Evolutionary conservation across 2,888 invertebrate species (phyloP).

Genomic region (Myathropa florea): DNA sequence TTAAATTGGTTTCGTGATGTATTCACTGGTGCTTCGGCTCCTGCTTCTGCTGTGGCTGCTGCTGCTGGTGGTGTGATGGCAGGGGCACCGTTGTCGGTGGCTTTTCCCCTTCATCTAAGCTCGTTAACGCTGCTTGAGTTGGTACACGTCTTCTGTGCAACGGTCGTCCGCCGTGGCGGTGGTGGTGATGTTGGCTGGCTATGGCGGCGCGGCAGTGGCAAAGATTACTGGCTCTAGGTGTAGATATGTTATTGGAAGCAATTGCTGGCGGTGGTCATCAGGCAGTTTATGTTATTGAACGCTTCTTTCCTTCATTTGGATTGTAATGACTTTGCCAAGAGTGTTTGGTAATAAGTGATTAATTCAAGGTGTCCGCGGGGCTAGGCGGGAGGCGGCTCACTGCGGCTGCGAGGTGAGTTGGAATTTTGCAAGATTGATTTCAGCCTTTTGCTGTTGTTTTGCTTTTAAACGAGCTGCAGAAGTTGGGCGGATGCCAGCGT

Average conservation of each 20-base stretch:
- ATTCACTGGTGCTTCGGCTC: conserved; percentile 6
- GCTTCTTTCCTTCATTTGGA: conserved; percentile 7
- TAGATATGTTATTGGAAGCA: conserved; percentile 55
- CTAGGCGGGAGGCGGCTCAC: neutral
- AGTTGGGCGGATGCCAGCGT: conserved; percentile 21
- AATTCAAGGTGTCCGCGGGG: conserved; percentile 38
- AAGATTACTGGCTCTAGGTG: conserved; percentile 58
- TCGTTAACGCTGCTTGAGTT: conserved; percentile 54
- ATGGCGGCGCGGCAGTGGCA: neutral
- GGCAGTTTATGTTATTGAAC: conserved; percentile 50
- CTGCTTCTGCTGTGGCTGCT: neutral
- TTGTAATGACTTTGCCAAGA: conserved; percentile 47
- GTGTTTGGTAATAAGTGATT: conserved; percentile 58
- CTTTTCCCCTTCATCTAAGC: conserved; percentile 18
- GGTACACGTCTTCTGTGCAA: conserved; percentile 21
- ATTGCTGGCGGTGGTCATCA: conserved; percentile 41
- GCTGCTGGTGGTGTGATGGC: neutral
- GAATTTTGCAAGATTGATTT: neutral
- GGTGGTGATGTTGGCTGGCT: neutral
- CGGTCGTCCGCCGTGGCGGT: neutral
- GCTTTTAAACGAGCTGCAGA: neutral
- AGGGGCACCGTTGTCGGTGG: neutral
- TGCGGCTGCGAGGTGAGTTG: neutral
- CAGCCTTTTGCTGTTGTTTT: neutral
- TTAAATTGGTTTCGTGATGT: conserved; percentile 56